Conservation (phyloP, 2,888 invertebrate species). For the Amphimallon solstitiale region DNA sequence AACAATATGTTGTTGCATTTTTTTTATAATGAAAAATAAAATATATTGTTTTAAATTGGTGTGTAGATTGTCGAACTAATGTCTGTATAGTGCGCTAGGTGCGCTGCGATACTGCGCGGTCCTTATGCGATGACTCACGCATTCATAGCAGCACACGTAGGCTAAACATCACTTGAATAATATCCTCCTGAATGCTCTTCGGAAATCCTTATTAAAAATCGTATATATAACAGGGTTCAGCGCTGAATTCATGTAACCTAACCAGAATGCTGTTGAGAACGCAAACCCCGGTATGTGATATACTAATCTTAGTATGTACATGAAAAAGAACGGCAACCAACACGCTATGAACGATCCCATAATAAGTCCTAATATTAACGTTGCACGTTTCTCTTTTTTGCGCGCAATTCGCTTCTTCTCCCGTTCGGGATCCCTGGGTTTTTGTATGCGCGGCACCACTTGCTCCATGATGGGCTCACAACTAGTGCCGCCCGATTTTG, state of each 20-base stretch:
- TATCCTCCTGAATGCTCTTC: slow-evolving; percentile 93
- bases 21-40: slow-evolving; percentile 1
- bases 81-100: slow-evolving; percentile 67
- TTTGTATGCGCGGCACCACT: slow-evolving; percentile 77
- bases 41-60: slow-evolving; percentile 19
- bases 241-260: slow-evolving; percentile 97
- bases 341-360: slow-evolving; percentile 99
- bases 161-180: slow-evolving; percentile 94
- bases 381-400: slow-evolving; percentile 96
- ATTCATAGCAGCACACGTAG: slow-evolving; percentile 84
- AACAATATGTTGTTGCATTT: not conserved
- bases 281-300: slow-evolving; percentile 84
- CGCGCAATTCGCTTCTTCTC: slow-evolving; percentile 93
- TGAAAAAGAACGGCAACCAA: slow-evolving; percentile 98
- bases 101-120: slow-evolving; percentile 72
- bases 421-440: slow-evolving; percentile 89
- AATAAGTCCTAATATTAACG: slow-evolving; percentile 94
- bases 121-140: slow-evolving; percentile 73
- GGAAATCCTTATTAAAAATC: slow-evolving; percentile 97
- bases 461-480: slow-evolving; percentile 71
- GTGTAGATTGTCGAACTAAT: slow-evolving; percentile 57
- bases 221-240: slow-evolving; percentile 96
- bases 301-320: slow-evolving; percentile 88
- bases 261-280: slow-evolving; percentile 94
- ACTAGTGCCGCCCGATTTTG: slow-evolving; percentile 43